A percentile compares a stretch with the other conserved stretches of the same genome.
phyloP scores from a whole-genome alignment of 2,797 vertebrate species.

The Pelodytes ibericus region DNA sequence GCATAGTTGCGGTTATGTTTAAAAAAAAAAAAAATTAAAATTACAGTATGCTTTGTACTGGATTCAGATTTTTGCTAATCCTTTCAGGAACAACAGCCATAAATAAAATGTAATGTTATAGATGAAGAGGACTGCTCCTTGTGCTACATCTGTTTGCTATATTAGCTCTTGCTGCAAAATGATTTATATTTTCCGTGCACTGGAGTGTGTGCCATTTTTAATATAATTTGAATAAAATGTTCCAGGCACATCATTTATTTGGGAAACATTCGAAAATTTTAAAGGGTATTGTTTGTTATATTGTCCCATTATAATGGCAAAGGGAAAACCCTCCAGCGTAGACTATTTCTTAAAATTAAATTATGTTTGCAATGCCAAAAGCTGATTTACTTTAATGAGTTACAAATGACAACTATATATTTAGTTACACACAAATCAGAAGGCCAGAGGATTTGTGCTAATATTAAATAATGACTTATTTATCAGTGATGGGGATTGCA shows the following conservation, averaged over 20 bases:
- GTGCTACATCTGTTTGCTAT: neutral
- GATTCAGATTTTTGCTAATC: too few relatives aligned
- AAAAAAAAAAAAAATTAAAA: too few relatives aligned
- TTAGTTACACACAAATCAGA: neutral
- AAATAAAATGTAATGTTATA: too few relatives aligned
- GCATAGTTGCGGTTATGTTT: too few relatives aligned
- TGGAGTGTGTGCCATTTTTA: neutral
- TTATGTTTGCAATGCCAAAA: neutral
- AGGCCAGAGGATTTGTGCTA: neutral
- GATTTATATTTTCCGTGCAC: neutral
- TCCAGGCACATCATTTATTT: neutral
- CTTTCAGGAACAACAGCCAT: too few relatives aligned
- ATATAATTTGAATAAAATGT: neutral
- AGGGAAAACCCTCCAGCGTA: neutral
- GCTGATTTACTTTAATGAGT: constrained; percentile 9
- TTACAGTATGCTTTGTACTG: too few relatives aligned
- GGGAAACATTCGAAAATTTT: neutral
- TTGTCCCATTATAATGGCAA: neutral
- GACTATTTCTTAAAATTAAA: neutral
- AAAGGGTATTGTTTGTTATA: neutral
- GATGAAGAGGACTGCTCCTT: neutral
- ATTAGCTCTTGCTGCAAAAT: neutral
- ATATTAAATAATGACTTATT: neutral
- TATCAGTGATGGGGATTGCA: neutral
- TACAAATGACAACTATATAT: neutral